A percentile compares a stretch with the other conserved stretches of the same genome.
These are phyloP conservation scores for Drosophila kurseongensis DNA, from an alignment of 1,140 invertebrate genomes.

Conservation along the genomic window DNA sequence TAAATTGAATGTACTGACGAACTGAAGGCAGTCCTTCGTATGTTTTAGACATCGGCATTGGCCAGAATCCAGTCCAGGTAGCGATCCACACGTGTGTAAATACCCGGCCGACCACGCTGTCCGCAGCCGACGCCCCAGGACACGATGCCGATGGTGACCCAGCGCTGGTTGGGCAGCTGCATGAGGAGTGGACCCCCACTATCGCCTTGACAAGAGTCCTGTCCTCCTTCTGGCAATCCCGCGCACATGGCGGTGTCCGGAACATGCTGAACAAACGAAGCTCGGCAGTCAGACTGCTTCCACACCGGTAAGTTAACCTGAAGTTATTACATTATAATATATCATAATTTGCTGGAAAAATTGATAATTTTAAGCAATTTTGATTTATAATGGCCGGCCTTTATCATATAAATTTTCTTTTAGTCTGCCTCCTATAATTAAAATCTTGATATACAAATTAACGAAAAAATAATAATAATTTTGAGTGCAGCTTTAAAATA, in stretches of 20 bases:
- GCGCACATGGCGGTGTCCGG: slow-evolving; percentile 90
- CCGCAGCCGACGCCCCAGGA: slow-evolving; percentile 92
- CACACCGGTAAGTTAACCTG: slow-evolving; percentile 91
- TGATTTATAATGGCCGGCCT: not conserved
- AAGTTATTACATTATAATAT: not conserved
- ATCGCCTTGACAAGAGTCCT: slow-evolving; percentile 93
- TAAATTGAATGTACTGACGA: slow-evolving; percentile 65
- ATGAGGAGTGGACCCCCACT: slow-evolving; percentile 92
- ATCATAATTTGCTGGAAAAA: not conserved
- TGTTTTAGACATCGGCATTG: slow-evolving; percentile 85
- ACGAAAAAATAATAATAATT: not conserved
- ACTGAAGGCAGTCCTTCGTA: not conserved
- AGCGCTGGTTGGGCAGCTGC: slow-evolving; percentile 89
- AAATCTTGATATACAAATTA: not conserved
- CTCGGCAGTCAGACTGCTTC: slow-evolving; percentile 89
- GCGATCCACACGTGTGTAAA: slow-evolving; percentile 90
- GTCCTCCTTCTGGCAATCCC: slow-evolving; percentile 89
- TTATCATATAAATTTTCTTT: not conserved
- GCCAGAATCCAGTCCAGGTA: slow-evolving; percentile 91
- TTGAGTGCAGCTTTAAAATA: not conserved
- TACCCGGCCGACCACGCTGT: slow-evolving; percentile 88
- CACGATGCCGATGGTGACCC: slow-evolving; percentile 92
- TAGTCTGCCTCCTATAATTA: not conserved
- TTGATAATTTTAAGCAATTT: not conserved
- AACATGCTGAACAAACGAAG: slow-evolving; percentile 87